phyloP scores from a whole-genome alignment of 1,140 invertebrate genomes.

The Oreohelix idahoensis region DNA sequence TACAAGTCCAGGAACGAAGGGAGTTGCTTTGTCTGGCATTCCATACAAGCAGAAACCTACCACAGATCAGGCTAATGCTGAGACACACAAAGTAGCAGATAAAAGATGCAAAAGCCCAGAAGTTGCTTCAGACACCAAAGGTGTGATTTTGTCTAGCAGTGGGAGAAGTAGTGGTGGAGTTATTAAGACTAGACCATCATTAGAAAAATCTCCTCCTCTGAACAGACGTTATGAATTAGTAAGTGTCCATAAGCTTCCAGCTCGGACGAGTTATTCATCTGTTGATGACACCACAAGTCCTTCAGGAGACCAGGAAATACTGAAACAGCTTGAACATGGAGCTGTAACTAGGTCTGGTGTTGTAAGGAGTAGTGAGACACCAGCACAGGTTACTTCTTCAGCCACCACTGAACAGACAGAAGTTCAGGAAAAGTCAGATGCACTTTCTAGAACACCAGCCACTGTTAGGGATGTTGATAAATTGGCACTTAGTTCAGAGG shows the following conservation, averaged over 20 bases:
- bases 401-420: neutral
- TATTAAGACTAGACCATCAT: slow-evolving; percentile 25
- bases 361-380: neutral
- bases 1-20: slow-evolving; percentile 25
- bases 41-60: neutral
- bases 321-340: slow-evolving; percentile 52
- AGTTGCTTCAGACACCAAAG: neutral
- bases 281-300: slow-evolving; percentile 74
- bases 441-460: neutral
- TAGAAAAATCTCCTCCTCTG: slow-evolving; percentile 59
- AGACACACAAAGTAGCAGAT: neutral
- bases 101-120: slow-evolving; percentile 12
- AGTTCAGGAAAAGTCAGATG: neutral
- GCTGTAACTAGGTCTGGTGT: neutral
- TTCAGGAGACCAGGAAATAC: slow-evolving; percentile 65
- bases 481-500: neutral
- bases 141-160: slow-evolving; percentile 2
- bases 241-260: slow-evolving; percentile 70
- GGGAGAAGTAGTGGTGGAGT: neutral
- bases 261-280: slow-evolving; percentile 73
- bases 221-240: slow-evolving; percentile 70
- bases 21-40: neutral
- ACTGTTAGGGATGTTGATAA: neutral
- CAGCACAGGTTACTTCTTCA: neutral
- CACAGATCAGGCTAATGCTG: neutral